Conservation (phyloP, 2,113 vertebrate genomes). For the Mobula birostris region DNA sequence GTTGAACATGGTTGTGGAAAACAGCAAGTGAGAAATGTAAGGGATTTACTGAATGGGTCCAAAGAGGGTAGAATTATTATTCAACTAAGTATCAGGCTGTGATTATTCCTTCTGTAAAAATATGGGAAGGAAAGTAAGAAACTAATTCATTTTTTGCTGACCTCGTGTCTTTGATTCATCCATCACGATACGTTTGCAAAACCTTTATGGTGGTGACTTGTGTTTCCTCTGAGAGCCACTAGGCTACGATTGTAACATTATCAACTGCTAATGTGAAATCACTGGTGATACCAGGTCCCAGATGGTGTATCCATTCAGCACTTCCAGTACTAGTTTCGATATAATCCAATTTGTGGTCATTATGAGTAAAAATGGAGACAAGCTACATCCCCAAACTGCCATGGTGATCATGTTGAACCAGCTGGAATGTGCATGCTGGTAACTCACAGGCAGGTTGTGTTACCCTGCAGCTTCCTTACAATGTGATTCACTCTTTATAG, state of each 20-base stretch:
- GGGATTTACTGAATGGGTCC: no score
- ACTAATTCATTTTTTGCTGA: background rate
- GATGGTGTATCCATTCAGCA: background rate
- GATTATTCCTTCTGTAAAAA: background rate
- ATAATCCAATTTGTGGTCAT: background rate
- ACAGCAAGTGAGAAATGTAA: no score
- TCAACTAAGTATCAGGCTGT: background rate
- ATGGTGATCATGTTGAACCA: background rate
- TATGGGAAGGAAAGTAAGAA: background rate
- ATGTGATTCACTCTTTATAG: background rate
- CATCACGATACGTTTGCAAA: background rate
- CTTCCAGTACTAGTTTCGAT: background rate
- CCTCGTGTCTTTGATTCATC: background rate
- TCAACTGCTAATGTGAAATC: background rate
- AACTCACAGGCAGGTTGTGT: background rate
- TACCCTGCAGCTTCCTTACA: background rate
- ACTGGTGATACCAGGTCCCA: conserved; percentile 1
- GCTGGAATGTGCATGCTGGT: background rate
- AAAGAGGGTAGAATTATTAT: no score
- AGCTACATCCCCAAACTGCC: no score
- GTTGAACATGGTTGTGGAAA: no score
- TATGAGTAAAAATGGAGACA: conserved; percentile 8
- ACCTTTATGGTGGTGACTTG: background rate
- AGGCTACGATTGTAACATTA: background rate
- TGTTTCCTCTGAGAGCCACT: background rate